Conservation (phyloP, 2,888 invertebrate species). For the Drosophila vallismaia region DNA sequence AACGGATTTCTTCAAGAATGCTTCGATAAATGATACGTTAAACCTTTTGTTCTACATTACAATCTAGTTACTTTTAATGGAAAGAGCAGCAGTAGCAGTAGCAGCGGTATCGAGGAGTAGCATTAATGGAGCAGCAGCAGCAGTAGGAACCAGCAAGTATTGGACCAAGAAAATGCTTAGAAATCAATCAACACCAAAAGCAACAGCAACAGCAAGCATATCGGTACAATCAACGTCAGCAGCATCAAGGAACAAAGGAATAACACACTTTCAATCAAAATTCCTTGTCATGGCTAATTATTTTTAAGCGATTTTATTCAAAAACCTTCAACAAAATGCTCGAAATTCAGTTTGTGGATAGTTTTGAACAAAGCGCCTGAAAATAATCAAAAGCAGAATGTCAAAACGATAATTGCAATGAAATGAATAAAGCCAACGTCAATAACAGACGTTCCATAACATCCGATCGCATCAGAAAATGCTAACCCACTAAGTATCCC, state of each 20-base stretch:
- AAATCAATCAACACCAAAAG: constrained; percentile 24
- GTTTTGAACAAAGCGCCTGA: constrained; percentile 41
- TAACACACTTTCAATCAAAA: constrained; percentile 18
- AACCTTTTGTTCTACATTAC: constrained; percentile 72
- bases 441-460: neutral
- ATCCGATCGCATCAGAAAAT: constrained; percentile 14
- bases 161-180: constrained; percentile 24
- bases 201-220: neutral
- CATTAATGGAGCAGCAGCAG: constrained; percentile 4
- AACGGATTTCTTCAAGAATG: constrained; percentile 55
- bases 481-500: constrained; percentile 32
- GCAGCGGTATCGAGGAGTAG: constrained; percentile 15
- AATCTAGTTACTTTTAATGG: constrained; percentile 67
- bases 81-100: constrained; percentile 25
- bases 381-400: neutral
- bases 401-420: constrained; percentile 1
- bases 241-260: constrained; percentile 21
- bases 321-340: constrained; percentile 34
- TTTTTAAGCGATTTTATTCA: constrained; percentile 16
- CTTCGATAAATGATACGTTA: constrained; percentile 61
- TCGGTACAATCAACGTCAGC: constrained; percentile 21
- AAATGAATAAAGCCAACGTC: constrained; percentile 4
- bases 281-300: constrained; percentile 39
- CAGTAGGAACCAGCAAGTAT: constrained; percentile 1
- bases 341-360: constrained; percentile 43